These are phyloP conservation scores for Campoletis sonorensis DNA, from an alignment of 1,140 invertebrate species.

Conservation along the genomic window DNA sequence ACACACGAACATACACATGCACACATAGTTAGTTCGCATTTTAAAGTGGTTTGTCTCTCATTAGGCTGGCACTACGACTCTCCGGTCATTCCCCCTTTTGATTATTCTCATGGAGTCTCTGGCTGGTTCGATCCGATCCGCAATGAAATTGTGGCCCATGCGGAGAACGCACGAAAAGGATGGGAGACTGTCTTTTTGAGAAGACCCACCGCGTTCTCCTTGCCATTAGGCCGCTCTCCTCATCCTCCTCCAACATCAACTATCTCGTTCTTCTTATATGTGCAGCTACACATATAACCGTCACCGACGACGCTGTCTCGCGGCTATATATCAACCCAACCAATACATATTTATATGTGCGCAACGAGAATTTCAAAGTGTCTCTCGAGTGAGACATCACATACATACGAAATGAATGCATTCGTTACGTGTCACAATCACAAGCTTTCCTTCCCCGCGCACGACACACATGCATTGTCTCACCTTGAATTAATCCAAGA, in stretches of 20 bases:
- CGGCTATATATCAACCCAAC: not conserved
- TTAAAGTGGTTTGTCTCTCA: constrained; percentile 63
- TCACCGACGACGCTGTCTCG: not conserved
- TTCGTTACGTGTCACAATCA: constrained; percentile 59
- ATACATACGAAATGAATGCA: constrained; percentile 59
- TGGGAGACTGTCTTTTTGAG: constrained; percentile 29
- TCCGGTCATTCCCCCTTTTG: constrained; percentile 57
- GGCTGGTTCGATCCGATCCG: constrained; percentile 20
- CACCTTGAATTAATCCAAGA: not conserved
- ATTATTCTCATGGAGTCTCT: constrained; percentile 47
- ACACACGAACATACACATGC: too few species aligned
- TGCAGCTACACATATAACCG: not conserved
- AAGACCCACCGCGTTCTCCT: constrained; percentile 53
- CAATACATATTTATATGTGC: constrained; percentile 3
- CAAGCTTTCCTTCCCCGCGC: not conserved
- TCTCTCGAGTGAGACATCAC: constrained; percentile 60
- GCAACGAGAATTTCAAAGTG: constrained; percentile 8
- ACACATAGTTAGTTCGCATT: too few species aligned
- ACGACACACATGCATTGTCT: not conserved
- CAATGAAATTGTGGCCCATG: too few species aligned
- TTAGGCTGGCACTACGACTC: constrained; percentile 63
- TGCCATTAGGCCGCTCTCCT: constrained; percentile 47
- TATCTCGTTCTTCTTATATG: not conserved
- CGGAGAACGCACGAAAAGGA: not conserved
- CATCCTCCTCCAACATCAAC: not conserved